A percentile compares a stretch with the other conserved stretches of the same genome.
Evolutionary conservation across 2,797 vertebrate species (phyloP).

Genomic region (Acipenser ruthenus): DNA sequence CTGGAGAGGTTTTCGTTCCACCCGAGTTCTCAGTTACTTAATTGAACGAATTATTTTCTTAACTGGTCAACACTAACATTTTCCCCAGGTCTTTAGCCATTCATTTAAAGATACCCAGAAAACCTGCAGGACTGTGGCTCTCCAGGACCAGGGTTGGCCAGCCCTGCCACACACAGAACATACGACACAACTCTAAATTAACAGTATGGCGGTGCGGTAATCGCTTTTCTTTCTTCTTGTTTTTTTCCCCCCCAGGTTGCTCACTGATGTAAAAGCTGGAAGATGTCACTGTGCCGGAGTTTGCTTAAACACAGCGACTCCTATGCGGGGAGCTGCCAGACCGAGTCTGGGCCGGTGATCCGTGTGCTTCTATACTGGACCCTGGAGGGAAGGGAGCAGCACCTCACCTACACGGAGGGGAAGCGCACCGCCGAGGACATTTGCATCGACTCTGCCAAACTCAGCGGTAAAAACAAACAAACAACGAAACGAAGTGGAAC

Average conservation of each 20-base stretch:
- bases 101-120: too few species aligned
- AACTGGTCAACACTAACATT: too few species aligned
- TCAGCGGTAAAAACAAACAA: slow-evolving; percentile 52
- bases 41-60: too few species aligned
- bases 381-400: slow-evolving; percentile 49
- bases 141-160: too few species aligned
- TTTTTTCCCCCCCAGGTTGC: not conserved
- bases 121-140: too few species aligned
- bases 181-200: too few species aligned
- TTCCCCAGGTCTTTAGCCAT: too few species aligned
- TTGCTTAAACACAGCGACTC: slow-evolving; percentile 31
- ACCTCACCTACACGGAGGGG: slow-evolving; percentile 48
- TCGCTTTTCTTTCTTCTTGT: not conserved
- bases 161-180: too few species aligned
- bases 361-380: slow-evolving; percentile 73
- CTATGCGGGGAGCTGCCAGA: slow-evolving; percentile 23
- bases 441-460: slow-evolving; percentile 66
- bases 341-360: slow-evolving; percentile 42
- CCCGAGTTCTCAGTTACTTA: too few species aligned
- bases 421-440: slow-evolving; percentile 69
- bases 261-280: slow-evolving; percentile 14
- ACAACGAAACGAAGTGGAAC: slow-evolving; percentile 20
- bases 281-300: slow-evolving; percentile 51
- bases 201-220: not conserved
- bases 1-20: too few species aligned